Percentiles rank a stretch among this genome's conserved stretches.
Conservation (phyloP, 2,113 vertebrate genomes). For the Struthio camelus region DNA sequence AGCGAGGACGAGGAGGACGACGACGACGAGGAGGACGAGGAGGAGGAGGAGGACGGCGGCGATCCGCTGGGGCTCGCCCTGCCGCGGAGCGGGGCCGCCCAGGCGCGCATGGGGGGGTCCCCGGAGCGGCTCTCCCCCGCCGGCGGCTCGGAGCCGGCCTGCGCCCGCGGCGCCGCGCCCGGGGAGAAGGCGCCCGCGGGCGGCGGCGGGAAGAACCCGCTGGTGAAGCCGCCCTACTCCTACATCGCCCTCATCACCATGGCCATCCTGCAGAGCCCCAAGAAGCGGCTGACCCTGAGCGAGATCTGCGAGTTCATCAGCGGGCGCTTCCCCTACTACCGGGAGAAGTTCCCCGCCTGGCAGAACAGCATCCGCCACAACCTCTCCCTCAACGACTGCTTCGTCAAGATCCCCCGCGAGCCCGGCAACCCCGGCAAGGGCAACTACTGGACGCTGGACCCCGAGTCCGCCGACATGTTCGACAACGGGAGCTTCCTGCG, state of each 20-base stretch:
- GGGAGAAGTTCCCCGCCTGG: constrained; percentile 96
- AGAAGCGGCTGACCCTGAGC: constrained; percentile 93
- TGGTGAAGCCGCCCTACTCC: constrained; percentile 95
- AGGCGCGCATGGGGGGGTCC: constrained; percentile 35
- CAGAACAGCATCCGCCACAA: constrained; percentile 97
- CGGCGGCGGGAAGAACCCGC: constrained; percentile 72
- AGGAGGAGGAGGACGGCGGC: constrained; percentile 81
- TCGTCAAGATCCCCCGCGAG: constrained; percentile 94
- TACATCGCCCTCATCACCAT: constrained; percentile 98
- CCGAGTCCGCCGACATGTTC: constrained; percentile 92
- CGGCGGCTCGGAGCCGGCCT: not conserved
- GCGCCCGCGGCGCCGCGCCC: not conserved
- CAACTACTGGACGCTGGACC: constrained; percentile 97
- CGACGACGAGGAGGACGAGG: constrained; percentile 74
- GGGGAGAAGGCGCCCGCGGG: constrained; percentile 23
- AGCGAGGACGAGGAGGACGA: constrained; percentile 56
- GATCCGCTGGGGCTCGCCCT: constrained; percentile 69
- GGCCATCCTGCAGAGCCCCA: constrained; percentile 96
- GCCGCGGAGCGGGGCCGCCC: not conserved
- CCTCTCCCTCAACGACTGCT: constrained; percentile 96
- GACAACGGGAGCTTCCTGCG: constrained; percentile 89
- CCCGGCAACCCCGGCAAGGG: constrained; percentile 95
- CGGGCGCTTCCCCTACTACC: constrained; percentile 93
- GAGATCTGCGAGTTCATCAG: constrained; percentile 99
- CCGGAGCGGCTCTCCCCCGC: constrained; percentile 30